Evolutionary conservation across 2,888 invertebrate genomes (phyloP).

Genomic region (Nephrotoma flavescens): DNA sequence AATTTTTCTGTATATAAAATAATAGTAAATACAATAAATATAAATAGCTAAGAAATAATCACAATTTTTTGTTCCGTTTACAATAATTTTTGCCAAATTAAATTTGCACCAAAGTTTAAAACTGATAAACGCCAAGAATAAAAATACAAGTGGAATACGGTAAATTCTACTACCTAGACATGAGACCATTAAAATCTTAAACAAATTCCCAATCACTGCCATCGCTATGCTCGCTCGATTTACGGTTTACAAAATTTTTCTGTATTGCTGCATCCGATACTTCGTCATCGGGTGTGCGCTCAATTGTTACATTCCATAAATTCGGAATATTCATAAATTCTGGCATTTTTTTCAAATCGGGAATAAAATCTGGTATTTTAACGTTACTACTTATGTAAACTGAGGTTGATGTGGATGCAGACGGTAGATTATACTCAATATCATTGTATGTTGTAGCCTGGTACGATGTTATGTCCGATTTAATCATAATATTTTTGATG

Average conservation of each 20-base stretch:
- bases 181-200: constrained; percentile 12
- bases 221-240: constrained; percentile 16
- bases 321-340: constrained; percentile 40
- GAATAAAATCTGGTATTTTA: constrained; percentile 8
- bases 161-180: not conserved
- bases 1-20: not conserved
- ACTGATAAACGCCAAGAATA: not conserved
- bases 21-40: not conserved
- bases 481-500: constrained; percentile 10
- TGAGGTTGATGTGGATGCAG: not conserved
- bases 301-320: constrained; percentile 39
- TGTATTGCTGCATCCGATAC: constrained; percentile 10
- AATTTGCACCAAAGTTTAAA: not conserved
- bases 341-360: constrained; percentile 20
- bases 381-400: not conserved
- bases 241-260: constrained; percentile 15
- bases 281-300: constrained; percentile 21
- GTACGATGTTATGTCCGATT: constrained; percentile 12
- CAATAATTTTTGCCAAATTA: not conserved
- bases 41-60: not conserved
- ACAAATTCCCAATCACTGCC: constrained; percentile 28
- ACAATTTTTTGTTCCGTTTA: not conserved
- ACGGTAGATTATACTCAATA: not conserved
- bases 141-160: not conserved
- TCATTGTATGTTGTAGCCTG: constrained; percentile 3